phyloP scores from a whole-genome alignment of 2,888 invertebrate genomes.

The Cephus pulcher region DNA sequence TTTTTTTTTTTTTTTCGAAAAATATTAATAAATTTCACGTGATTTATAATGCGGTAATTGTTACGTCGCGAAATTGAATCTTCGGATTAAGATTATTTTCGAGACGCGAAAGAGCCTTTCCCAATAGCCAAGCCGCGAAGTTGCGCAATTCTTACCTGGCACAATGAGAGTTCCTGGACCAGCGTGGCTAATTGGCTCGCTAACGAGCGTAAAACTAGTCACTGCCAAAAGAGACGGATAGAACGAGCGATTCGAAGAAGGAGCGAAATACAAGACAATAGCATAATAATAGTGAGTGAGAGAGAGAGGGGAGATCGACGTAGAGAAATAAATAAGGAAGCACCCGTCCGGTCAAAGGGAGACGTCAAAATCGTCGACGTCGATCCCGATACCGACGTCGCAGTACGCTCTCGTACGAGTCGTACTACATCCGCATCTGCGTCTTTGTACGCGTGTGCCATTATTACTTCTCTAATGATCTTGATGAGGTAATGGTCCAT shows the following conservation, averaged over 20 bases:
- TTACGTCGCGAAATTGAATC: background rate
- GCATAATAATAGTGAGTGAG: background rate
- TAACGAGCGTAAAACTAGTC: conserved; percentile 4
- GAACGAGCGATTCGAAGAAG: background rate
- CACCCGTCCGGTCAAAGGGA: background rate
- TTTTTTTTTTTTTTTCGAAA: background rate
- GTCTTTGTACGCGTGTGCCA: conserved; percentile 52
- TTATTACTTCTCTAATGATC: conserved; percentile 56
- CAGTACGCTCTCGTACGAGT: background rate
- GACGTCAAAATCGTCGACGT: background rate
- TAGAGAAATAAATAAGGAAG: conserved; percentile 9
- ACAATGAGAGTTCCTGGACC: conserved; percentile 30
- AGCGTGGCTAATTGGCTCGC: conserved; percentile 1
- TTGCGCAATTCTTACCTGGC: conserved; percentile 34
- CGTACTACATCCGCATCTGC: conserved; percentile 12
- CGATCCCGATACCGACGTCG: background rate
- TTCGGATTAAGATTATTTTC: background rate
- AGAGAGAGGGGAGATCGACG: conserved; percentile 20
- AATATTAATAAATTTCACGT: background rate
- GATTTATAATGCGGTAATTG: background rate
- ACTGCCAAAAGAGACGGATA: background rate
- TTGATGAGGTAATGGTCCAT: conserved; percentile 60
- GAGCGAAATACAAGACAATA: conserved; percentile 9
- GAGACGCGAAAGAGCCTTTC: conserved; percentile 23
- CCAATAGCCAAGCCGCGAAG: conserved; percentile 27